Evolutionary conservation across 2,113 vertebrate genomes (phyloP).

Genomic region (Semnornis frantzii): DNA sequence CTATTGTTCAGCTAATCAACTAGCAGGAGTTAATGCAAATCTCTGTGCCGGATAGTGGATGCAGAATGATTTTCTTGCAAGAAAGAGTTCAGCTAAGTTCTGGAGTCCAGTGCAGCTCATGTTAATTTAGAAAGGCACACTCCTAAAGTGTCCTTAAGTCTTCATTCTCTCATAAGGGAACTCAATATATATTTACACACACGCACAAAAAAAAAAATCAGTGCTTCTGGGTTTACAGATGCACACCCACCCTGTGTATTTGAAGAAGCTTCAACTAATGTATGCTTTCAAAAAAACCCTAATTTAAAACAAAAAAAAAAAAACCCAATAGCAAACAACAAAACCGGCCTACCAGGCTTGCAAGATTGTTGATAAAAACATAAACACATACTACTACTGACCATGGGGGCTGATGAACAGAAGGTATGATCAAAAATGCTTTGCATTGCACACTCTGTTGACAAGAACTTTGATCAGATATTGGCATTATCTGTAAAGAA

Average conservation of each 20-base stretch:
- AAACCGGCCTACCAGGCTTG: not conserved
- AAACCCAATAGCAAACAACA: too few species aligned
- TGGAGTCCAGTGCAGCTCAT: not conserved
- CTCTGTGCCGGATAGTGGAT: not conserved
- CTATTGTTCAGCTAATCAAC: not conserved
- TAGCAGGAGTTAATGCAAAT: not conserved
- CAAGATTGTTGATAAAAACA: not conserved
- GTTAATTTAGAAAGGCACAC: not conserved
- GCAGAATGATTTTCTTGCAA: not conserved
- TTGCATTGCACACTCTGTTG: not conserved
- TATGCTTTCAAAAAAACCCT: not conserved
- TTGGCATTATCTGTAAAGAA: not conserved
- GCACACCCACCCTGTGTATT: not conserved
- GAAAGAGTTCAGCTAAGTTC: not conserved
- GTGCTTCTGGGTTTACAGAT: not conserved
- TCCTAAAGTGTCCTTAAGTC: not conserved
- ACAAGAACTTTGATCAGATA: not conserved
- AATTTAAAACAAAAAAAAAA: not conserved
- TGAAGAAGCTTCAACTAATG: not conserved
- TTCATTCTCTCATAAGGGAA: not conserved
- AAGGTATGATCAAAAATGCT: not conserved
- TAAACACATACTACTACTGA: not conserved
- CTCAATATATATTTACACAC: not conserved
- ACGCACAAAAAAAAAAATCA: not conserved
- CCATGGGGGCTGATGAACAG: not conserved